phyloP scores from a whole-genome alignment of 2,113 vertebrate species.

The Oryzias javanicus region DNA sequence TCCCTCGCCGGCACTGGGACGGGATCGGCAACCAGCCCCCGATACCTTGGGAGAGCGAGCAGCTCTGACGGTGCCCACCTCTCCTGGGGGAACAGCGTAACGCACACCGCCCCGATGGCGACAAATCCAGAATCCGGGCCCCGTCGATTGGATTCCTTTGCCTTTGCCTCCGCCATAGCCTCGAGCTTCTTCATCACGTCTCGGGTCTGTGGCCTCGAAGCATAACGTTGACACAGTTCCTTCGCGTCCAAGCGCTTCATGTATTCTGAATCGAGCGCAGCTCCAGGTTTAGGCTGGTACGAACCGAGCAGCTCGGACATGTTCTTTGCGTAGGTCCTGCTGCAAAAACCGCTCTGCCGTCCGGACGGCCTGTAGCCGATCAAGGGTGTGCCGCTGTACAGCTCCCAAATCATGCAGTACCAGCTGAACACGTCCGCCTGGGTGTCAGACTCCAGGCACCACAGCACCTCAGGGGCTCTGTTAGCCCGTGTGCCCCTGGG shows the following conservation, averaged over 20 bases:
- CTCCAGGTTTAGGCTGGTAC: not conserved
- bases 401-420: conserved; percentile 4
- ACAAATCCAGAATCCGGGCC: not conserved
- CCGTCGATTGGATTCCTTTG: no score
- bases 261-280: not conserved
- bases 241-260: not conserved
- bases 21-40: not conserved
- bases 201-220: not conserved
- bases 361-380: not conserved
- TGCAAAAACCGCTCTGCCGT: not conserved
- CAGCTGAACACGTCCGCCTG: not conserved
- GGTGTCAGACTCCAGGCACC: not conserved
- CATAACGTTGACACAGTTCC: not conserved
- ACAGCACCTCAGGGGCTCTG: not conserved
- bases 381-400: not conserved
- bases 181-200: not conserved
- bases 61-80: not conserved
- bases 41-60: not conserved
- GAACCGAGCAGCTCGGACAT: not conserved
- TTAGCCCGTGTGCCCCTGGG: not conserved
- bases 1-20: no score
- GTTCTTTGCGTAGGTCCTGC: not conserved
- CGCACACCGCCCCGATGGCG: not conserved
- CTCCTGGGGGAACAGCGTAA: not conserved
- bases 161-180: no score